Evolutionary conservation across 2,888 invertebrate species (phyloP), one percentile per base, ranked within the genome.

Genomic region (Cataglyphis albicans): DNA sequence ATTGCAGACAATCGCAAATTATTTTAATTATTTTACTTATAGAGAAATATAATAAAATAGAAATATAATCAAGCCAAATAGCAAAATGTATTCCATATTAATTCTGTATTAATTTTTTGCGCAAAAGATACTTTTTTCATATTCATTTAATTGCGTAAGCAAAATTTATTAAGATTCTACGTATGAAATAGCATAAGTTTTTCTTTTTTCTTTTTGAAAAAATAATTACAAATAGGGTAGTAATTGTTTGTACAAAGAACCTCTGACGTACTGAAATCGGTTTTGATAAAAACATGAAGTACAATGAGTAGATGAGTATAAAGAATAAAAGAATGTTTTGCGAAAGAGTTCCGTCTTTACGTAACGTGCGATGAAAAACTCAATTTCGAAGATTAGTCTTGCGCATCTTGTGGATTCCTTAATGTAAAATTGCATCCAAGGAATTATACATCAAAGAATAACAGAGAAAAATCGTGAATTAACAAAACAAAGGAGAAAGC

Each of bases 371-470:
- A 6, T 38, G 12, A 76, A 67, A 76, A 76, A 67, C 55, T 76
- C 67, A 76, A 76, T 76, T 76, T 67, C 76, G 41, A 41, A 76
- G 67, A 76, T 76, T 76, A 76, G 76, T 55, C 55, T 41, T 52
- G 9, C 67, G 15, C 29, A 67, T n/a, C 48, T 67, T 55, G 38
- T 29, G n/a, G 63, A 35, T 75, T 6, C 55, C 29, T 67, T 65
- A 76, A 76, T 57, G 76, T n/a, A 67, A 67, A 67, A 76, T 65
- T 55, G 41, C 76, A 29, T 76, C n/a, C n/a, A 29, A 76, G 18
- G 15, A 38, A 65, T 76, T 67, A 55, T 15, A 76, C 29, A 41
- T 55, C 55, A 57, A 57, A 57, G 55, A 15, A 65, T 65, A 1
- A 41, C 21, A 32, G 6, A 67, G n/a, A 67, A 57, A 65, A 55